A percentile compares a stretch with the other conserved stretches of the same genome.
Evolutionary conservation across 2,113 vertebrate species (phyloP).

Genomic region (Oryzias javanicus): DNA sequence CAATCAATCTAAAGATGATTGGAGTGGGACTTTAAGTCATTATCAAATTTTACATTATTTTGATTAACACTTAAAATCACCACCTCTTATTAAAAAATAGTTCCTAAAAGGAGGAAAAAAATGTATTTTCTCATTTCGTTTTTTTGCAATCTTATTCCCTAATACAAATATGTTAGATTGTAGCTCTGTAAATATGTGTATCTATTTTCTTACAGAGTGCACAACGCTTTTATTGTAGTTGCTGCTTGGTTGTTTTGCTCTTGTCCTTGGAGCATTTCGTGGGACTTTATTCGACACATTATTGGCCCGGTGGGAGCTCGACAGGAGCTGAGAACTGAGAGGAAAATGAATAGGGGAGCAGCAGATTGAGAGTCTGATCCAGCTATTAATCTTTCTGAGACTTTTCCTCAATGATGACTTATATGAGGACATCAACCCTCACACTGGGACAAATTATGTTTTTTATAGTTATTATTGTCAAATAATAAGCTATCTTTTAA

Average conservation of each 20-base stretch:
- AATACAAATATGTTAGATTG: slow-evolving; percentile 1
- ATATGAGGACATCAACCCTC: slow-evolving; percentile 16
- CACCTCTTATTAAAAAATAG: background rate
- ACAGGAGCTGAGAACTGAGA: slow-evolving; percentile 37
- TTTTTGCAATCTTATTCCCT: background rate
- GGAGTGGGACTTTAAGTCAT: too few relatives aligned
- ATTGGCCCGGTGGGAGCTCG: slow-evolving; percentile 28
- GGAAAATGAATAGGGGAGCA: slow-evolving; percentile 29
- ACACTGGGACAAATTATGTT: background rate
- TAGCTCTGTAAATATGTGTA: slow-evolving; percentile 1
- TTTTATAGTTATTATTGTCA: background rate
- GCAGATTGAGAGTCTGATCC: slow-evolving; percentile 24
- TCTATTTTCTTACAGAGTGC: background rate
- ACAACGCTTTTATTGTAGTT: slow-evolving; percentile 17
- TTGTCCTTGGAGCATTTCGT: slow-evolving; percentile 36
- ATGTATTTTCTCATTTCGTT: too few relatives aligned
- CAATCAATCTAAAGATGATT: too few relatives aligned
- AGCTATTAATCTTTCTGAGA: slow-evolving; percentile 31
- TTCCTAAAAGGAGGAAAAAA: background rate
- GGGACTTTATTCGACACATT: slow-evolving; percentile 26
- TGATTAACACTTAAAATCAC: too few relatives aligned
- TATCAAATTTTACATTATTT: too few relatives aligned
- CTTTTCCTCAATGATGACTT: slow-evolving; percentile 28
- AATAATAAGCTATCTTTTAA: too few relatives aligned
- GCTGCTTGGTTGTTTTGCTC: slow-evolving; percentile 17